Base-by-base conservation (phyloP, 2,797 vertebrate species). In the Mionectes olivaceus region DNA sequence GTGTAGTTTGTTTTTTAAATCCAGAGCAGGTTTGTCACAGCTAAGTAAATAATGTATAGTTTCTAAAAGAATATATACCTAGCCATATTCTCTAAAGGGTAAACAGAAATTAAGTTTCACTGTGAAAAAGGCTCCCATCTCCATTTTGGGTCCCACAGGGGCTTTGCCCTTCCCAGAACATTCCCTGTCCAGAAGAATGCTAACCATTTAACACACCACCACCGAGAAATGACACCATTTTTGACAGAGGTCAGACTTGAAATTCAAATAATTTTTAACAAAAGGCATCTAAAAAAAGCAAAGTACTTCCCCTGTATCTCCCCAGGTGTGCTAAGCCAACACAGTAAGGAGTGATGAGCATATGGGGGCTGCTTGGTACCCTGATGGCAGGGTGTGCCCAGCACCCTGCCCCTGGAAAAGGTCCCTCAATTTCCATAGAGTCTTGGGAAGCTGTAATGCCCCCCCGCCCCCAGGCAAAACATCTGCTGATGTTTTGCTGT, bases 291-390 rank as follows among this genome's bases (percentile, higher is more conserved):
- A 27, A 35, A 56, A 41, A 13, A 56, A n/a, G 10, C 47, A 11
- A 4, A 15, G 27, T 11, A 21, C 2, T 71, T 41, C 53, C 12
- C 35, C 19, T 1, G 2, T n/a, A 15, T 49, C 25, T 74, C 35
- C n/a, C 2, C 5, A 24, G 47, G 25, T 9, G 21, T 1, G 2
- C 33, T 37, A 32, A 41, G 28, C 13, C 9, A 35, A 35, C 35
- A 35, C 68, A 44, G 17, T 0, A 0, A 41, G 25, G 37, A 50
- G 23, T 18, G 59, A 19, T 0, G 0, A 35, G 55, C 14, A 60
- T 2, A 0, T 6, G 39, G 19, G 35, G 44, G 13, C 28, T 67
- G 39, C 14, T 41, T 13, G 30, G 39, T 63, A 22, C n/a, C 11
- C 30, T 27, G 43, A 12, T 2, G 13, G 52, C 5, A 33, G 21